Evolutionary conservation across 1,140 invertebrate genomes (phyloP), one percentile per base, ranked within the genome.

Genomic region (Megathymus violae): DNA sequence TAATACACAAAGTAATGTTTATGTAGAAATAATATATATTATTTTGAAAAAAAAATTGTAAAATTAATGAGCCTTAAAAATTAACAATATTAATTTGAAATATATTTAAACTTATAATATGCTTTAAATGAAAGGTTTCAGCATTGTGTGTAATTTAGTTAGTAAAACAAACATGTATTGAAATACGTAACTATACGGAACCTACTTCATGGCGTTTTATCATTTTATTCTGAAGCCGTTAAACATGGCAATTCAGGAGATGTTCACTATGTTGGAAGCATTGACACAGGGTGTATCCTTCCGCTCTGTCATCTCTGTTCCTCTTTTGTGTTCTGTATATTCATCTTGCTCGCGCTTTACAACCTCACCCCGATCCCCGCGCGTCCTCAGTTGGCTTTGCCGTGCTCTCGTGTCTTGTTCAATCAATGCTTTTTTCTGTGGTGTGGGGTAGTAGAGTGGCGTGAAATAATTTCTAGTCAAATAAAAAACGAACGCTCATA

Each of bases 401-500:
- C 62, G 69, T 64, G 75, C 62, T 76, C 64, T 73, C 76, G 74
- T 81, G 74, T 72, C 69, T 73, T 71, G 74, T 79, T 80, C 84
- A 87, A 89, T 89, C 85, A 78, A 88, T 88, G 85, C 84, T 84
- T 84, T 85, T 89, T 87, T 81, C 81, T 80, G 79, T 85, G 82
- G 82, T 82, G 82, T 75, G 74, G 71, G 82, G 80, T 82, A 70
- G 74, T 76, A 72, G 79, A 79, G 78, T 85, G 73, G 76, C 80
- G 82, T 83, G 76, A 72, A 77, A 76, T 69, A 83, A 79, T 82
- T 84, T 87, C 79, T 89, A 83, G 82, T 87, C 83, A 84, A 86
- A 64, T 76, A 80, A 80, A 83, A 84, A 80, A 69, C 73, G 43
- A 77, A 76, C 66, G 64, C 62, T 60, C n/a, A 60, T 62, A 36